Conservation (phyloP, 2,113 vertebrate genomes). For the Pampusana beccarii region DNA sequence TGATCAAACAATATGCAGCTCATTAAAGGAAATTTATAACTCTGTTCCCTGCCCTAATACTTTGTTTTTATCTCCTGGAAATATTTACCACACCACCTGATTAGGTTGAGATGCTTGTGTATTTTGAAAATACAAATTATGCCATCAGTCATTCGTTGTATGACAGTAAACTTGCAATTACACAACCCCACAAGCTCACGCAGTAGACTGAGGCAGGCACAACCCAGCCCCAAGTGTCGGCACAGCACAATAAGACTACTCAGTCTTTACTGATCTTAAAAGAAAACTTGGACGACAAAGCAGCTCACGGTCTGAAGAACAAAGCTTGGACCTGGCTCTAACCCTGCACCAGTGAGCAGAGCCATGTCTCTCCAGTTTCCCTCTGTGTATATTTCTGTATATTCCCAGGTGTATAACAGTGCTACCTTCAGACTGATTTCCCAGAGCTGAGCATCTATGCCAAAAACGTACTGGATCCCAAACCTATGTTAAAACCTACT, state of each 20-base stretch:
- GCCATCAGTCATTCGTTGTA: constrained; percentile 65
- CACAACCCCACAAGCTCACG: constrained; percentile 29
- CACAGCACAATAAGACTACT: not conserved
- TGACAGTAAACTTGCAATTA: constrained; percentile 65
- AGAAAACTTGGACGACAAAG: not conserved
- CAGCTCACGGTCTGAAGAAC: not conserved
- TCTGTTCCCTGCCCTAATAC: constrained; percentile 46
- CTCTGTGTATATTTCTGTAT: too few relatives aligned
- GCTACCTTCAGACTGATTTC: not conserved
- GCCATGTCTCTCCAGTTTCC: not conserved
- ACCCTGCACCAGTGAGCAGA: not conserved
- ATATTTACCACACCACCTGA: constrained; percentile 60
- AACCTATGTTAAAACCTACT: not conserved
- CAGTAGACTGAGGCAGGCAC: constrained; percentile 11
- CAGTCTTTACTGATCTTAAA: not conserved
- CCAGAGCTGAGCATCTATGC: not conserved
- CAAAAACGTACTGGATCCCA: not conserved
- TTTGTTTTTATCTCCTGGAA: constrained; percentile 65
- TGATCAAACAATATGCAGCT: constrained; percentile 22
- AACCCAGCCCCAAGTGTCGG: not conserved
- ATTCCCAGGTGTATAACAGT: not conserved
- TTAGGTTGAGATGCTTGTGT: constrained; percentile 65
- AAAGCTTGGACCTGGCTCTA: not conserved
- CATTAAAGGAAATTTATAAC: constrained; percentile 55
- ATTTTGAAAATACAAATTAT: constrained; percentile 73